Conservation (phyloP, 2,797 vertebrate genomes). For the Borostomias antarcticus region DNA sequence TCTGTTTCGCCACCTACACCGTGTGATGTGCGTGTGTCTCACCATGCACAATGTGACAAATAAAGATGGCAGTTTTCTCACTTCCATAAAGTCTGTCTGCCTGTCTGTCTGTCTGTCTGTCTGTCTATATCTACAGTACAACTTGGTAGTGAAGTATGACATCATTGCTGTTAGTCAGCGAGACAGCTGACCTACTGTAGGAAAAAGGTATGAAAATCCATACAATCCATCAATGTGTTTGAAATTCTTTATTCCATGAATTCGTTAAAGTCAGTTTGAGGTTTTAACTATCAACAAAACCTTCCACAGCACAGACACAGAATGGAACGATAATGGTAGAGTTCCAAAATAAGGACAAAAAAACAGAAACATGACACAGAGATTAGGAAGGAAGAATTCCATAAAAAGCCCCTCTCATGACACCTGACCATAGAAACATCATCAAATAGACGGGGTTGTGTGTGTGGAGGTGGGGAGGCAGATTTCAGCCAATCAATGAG, state of each 20-base stretch:
- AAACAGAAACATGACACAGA: conserved; percentile 41
- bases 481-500: background rate
- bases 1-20: no score
- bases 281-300: conserved; percentile 55
- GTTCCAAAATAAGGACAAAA: conserved; percentile 44
- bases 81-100: no score
- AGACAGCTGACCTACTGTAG: no score
- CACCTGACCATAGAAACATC: conserved; percentile 39
- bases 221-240: conserved; percentile 40
- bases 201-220: no score
- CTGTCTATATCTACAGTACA: no score
- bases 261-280: conserved; percentile 59
- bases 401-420: conserved; percentile 16
- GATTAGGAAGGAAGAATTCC: conserved; percentile 31
- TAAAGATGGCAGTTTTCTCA: no score
- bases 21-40: no score
- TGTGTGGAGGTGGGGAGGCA: no score
- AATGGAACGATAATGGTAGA: conserved; percentile 51
- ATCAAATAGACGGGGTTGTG: conserved; percentile 20
- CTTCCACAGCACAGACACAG: conserved; percentile 54
- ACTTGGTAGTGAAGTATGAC: no score
- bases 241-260: conserved; percentile 69
- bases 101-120: no score
- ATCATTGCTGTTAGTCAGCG: no score
- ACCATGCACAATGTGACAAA: no score